Base-by-base conservation (phyloP, 2,888 invertebrate species). In the Agrochola circellaris region DNA sequence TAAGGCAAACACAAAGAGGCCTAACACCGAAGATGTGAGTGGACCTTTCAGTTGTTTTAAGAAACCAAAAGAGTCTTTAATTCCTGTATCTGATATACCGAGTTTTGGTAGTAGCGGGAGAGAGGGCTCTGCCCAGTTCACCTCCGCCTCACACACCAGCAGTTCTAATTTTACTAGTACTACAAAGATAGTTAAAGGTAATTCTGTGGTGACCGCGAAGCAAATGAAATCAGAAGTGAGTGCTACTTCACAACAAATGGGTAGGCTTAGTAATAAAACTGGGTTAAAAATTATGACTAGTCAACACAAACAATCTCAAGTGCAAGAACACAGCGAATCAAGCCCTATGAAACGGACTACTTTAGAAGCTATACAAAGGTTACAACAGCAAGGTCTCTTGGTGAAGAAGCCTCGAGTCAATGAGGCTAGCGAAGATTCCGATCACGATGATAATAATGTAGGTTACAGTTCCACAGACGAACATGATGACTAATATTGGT, bases 31-130 rank as follows among this genome's bases (percentile, higher is more conserved):
- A 77, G 92, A 94, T 60, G 48, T 84, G 7, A 77, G 89, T 13
- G 94, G 94, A 17, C 94, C 93, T 68, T 95, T 95, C 70, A 94
- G 94, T 89, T 95, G 94, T 89, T 95, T 96, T 82, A 96, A 96
- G 87, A 96, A 95, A 86, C 93, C 95, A 23, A 96, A 95, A 85
- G 95, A 96, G 82, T 93, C 94, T 13, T 88, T 94, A 8, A 92
- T 94, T 73, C 92, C 94, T 8, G 91, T 88, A 45, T 86, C 92
- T 58, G 95, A 95, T 76, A 82, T 93, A 67, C 85, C 92, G 4
- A 75, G 79, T 26, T 89, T 90, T 56, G 89, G 77, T n/a, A 85
- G 77, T 61, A 88, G 91, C 34, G 73, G 58, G 15, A 91, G 89
- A 62, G 91, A 92, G 38, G 82, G 90, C 4, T 77, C 88, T 5